Percentiles rank a stretch among this genome's conserved stretches.
Evolutionary conservation across 2,113 vertebrate species (phyloP).

Genomic region (Nannobrachium achirus): DNA sequence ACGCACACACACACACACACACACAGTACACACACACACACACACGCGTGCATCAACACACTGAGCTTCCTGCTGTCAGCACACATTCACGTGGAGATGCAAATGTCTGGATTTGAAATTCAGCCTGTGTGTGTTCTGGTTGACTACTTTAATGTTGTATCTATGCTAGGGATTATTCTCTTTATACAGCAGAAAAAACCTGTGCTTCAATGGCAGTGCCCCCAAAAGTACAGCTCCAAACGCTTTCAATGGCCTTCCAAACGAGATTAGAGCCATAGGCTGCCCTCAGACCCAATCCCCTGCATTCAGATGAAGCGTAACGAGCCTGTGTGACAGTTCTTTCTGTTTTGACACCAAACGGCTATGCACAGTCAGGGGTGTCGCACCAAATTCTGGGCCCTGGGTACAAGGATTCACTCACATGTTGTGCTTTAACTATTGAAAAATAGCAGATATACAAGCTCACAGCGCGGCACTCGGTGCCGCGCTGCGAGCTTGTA

Average conservation of each 20-base stretch:
- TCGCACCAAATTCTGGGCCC: no score
- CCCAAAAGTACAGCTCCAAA: conserved; percentile 72
- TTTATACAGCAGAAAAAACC: conserved; percentile 71
- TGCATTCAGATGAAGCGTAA: conserved; percentile 76
- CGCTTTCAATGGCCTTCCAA: conserved; percentile 79
- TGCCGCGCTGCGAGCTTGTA: no score
- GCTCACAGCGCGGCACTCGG: no score
- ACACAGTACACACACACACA: no score
- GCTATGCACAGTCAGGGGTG: no score
- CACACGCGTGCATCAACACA: conserved; percentile 31
- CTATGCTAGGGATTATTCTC: conserved; percentile 81
- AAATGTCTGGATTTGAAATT: conserved; percentile 80
- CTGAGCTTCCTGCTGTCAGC: conserved; percentile 64
- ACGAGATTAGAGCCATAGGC: conserved; percentile 80
- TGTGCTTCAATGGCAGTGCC: conserved; percentile 78
- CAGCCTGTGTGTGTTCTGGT: conserved; percentile 79
- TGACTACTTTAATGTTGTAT: conserved; percentile 82
- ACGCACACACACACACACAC: conserved; percentile 16
- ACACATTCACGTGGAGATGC: conserved; percentile 76
- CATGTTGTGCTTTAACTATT: no score
- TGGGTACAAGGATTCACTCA: no score
- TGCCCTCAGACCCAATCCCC: conserved; percentile 76
- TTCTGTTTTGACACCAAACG: conserved; percentile 74
- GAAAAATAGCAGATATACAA: no score
- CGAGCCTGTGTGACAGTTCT: conserved; percentile 73